Evolutionary conservation across 1,140 invertebrate genomes (phyloP), one percentile per base, ranked within the genome.

Genomic region (Tyrophagus putrescentiae): DNA sequence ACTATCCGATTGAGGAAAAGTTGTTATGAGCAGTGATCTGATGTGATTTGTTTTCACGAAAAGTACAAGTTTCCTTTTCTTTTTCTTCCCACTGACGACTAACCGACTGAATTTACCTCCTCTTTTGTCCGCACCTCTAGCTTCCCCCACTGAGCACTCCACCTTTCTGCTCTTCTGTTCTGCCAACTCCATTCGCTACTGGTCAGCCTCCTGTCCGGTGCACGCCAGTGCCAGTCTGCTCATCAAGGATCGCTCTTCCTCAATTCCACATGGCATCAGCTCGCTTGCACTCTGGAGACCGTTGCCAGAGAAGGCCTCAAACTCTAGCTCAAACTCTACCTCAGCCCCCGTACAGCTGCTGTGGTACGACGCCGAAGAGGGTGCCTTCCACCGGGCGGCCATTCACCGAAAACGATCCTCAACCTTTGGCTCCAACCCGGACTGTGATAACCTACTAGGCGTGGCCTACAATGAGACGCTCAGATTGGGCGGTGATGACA

Each of bases 91-190:
- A 39, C 13, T 39, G 36, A 21, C 36, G 36, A 39, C 36, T 39
- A 39, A 39, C 36, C 21, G 21, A 39, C n/a, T n/a, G n/a, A n/a
- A n/a, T n/a, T n/a, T n/a, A n/a, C n/a, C n/a, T n/a, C n/a, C n/a
- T n/a, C n/a, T 39, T 39, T 39, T 39, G 36, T 39, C 36, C 21
- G 13, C 21, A 13, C 13, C 13, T 39, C 36, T 39, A 13, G 21
- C 13, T 39, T 39, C 13, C 13, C 45, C 23, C 21, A 48, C 21
- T n/a, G 31, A 34, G 3, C 52, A 54, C 28, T 3, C 32, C n/a
- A 54, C 52, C n/a, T 54, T 54, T 25, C 52, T 54, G 25, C 25
- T 54, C 3, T 18, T 31, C n/a, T 27, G 52, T 32, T 54, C 52
- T 34, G 52, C 25, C 9, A 29, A 54, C 25, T 54, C 52, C 1